phyloP scores from a whole-genome alignment of 2,888 invertebrate species.

The Chydorus sphaericus region DNA sequence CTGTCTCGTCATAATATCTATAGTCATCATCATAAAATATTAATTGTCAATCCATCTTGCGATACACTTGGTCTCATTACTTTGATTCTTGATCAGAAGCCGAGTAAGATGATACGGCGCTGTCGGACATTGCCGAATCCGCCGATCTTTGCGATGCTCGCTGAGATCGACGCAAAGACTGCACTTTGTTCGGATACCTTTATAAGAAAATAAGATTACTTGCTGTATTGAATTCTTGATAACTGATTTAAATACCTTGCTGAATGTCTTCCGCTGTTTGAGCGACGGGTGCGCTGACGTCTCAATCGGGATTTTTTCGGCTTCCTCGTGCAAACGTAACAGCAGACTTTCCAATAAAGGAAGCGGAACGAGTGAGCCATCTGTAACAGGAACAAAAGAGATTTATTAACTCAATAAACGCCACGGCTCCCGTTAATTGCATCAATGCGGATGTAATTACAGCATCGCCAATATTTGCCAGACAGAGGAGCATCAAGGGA shows the following conservation, averaged over 20 bases:
- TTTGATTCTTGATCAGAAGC: constrained; percentile 25
- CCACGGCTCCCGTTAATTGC: too few relatives aligned
- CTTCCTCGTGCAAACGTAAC: constrained; percentile 71
- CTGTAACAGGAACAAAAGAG: background rate
- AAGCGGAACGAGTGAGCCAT: constrained; percentile 87
- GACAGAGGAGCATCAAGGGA: constrained; percentile 83
- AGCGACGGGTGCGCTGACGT: constrained; percentile 14
- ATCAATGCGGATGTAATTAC: too few relatives aligned
- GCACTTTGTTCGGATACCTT: background rate
- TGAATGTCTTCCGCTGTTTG: constrained; percentile 5
- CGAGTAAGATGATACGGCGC: constrained; percentile 44
- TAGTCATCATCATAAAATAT: background rate
- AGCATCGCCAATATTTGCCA: constrained; percentile 85
- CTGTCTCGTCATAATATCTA: constrained; percentile 6
- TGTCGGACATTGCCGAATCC: constrained; percentile 44
- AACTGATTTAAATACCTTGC: background rate
- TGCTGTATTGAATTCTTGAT: background rate
- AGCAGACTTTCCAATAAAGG: constrained; percentile 83
- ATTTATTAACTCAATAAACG: background rate
- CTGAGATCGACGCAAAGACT: constrained; percentile 34
- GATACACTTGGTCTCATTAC: background rate
- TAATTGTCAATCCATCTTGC: too few relatives aligned
- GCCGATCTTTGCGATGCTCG: constrained; percentile 44
- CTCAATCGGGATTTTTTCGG: constrained; percentile 35
- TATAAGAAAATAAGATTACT: background rate